Evolutionary conservation across 1,140 invertebrate genomes (phyloP), one percentile per base, ranked within the genome.

Genomic region (Drosophila ambigua): DNA sequence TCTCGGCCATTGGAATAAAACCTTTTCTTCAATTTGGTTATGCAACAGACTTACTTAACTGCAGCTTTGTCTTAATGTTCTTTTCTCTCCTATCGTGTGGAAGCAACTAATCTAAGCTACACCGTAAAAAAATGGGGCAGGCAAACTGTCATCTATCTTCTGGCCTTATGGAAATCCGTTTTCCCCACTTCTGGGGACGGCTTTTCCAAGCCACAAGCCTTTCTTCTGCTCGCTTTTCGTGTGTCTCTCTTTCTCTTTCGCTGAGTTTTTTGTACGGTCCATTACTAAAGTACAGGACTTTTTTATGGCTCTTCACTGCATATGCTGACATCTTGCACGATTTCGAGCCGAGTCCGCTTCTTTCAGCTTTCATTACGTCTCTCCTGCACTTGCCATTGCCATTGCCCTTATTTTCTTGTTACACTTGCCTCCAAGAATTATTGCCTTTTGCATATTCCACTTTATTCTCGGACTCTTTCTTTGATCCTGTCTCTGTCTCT

Each of bases 361-460:
- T 54, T 69, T 78, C 58, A 63, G 57, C 45, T 51, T 69, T 62
- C 61, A 68, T 78, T 72, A 61, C 60, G 74, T 60, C 65, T 52
- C 73, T 26, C 20, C 65, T 66, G 72, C 66, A 65, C 39, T 54
- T 57, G 54, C 54, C 77, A 87, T 54, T 57, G 54, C 54, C 77
- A 87, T 77, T 87, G 82, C 66, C 64, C 78, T 76, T 87, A 88
- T 88, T 82, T 87, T 87, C 82, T 82, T 87, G 82, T 88, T 82
- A 82, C 83, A 82, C 83, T 85, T 68, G 78, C 75, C 75, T 72
- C 59, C 52, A 88, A 87, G 82, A 88, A 88, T 88, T 88, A 88
- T 87, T 88, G 83, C 83, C 69, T 81, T 28, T 57, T 87, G 81
- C 81, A 85, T 85, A 80, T 76, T 72, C 69, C 67, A 49, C 54